Evolutionary conservation across 2,113 vertebrate species (phyloP).

Genomic region (Hippolais icterina): DNA sequence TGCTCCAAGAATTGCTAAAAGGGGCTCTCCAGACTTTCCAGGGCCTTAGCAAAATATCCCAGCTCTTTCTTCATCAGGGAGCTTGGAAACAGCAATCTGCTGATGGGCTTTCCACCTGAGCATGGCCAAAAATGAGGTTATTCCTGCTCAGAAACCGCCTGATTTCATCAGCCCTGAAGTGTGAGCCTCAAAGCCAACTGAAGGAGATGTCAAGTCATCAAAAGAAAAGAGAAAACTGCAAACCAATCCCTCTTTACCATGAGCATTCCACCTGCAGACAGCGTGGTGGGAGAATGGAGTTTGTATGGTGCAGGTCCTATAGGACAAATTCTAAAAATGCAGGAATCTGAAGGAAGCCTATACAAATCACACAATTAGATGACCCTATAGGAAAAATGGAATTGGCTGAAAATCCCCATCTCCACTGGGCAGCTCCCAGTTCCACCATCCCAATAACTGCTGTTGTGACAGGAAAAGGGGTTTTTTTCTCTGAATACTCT

Average conservation of each 20-base stretch:
- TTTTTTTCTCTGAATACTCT: not conserved
- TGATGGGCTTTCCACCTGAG: fast-evolving
- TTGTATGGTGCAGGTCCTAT: not conserved
- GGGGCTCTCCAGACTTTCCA: constrained; percentile 82
- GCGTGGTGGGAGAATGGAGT: not conserved
- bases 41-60: constrained; percentile 87
- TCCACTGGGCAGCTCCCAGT: not conserved
- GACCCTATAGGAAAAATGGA: not conserved
- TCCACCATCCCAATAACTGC: not conserved
- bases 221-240: not conserved
- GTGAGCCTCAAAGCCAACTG: not conserved
- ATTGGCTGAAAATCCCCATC: not conserved
- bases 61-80: constrained; percentile 92
- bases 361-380: not conserved
- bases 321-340: not conserved
- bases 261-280: not conserved
- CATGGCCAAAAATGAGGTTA: not conserved
- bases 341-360: not conserved
- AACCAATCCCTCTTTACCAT: not conserved
- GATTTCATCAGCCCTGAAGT: not conserved
- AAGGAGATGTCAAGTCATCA: not conserved
- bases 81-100: constrained; percentile 48
- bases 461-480: not conserved
- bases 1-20: constrained; percentile 85
- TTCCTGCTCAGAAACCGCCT: not conserved